These are phyloP conservation scores for Latrodectus geometricus DNA, from an alignment of 1,140 invertebrate species.

Conservation along the genomic window DNA sequence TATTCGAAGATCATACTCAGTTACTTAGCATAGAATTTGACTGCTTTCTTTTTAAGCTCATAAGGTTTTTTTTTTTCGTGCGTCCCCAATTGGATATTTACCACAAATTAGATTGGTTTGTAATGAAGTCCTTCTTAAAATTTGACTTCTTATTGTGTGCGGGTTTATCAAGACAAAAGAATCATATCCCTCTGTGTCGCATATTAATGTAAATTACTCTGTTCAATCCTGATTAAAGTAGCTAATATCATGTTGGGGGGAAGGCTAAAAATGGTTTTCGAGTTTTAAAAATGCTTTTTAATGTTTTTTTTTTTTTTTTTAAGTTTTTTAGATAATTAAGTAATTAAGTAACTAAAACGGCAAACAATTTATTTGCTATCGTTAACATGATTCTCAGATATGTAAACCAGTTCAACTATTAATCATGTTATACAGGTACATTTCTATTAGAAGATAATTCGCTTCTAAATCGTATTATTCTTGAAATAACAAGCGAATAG, in stretches of 20 bases:
- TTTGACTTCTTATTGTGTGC: slow-evolving; percentile 36
- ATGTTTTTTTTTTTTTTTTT: too few relatives aligned
- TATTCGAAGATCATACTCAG: slow-evolving; percentile 4
- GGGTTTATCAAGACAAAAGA: slow-evolving; percentile 26
- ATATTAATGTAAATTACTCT: background rate
- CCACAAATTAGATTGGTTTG: background rate
- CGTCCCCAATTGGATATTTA: background rate
- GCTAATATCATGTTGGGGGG: too few relatives aligned
- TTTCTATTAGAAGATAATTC: too few relatives aligned
- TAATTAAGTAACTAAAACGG: too few relatives aligned
- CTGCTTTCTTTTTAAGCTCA: background rate
- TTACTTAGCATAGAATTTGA: slow-evolving; percentile 21
- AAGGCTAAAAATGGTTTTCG: too few relatives aligned
- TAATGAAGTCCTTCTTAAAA: slow-evolving; percentile 38
- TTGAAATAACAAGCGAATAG: too few relatives aligned
- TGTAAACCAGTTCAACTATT: too few relatives aligned
- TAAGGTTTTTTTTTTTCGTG: slow-evolving; percentile 15
- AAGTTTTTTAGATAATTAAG: too few relatives aligned
- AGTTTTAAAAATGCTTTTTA: too few relatives aligned
- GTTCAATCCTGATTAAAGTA: background rate
- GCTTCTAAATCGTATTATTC: too few relatives aligned
- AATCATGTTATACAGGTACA: background rate
- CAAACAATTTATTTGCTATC: too few relatives aligned
- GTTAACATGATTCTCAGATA: too few relatives aligned
- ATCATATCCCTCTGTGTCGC: slow-evolving; percentile 9